These are phyloP conservation scores for Brotula barbata DNA, from an alignment of 2,797 vertebrate species.

Conservation along the genomic window DNA sequence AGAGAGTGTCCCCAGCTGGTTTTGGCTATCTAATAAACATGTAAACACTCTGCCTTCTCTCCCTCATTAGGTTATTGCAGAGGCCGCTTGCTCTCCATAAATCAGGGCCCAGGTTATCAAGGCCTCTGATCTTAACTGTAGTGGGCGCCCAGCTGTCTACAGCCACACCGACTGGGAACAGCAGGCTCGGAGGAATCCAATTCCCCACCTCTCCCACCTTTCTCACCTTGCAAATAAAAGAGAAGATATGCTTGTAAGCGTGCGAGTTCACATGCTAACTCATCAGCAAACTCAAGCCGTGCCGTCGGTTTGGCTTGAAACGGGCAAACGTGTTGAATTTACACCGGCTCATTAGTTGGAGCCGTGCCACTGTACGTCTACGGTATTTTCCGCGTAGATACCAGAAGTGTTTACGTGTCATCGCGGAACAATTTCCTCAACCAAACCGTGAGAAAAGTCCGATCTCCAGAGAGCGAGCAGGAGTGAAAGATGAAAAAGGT, in stretches of 20 bases:
- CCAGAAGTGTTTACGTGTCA: conserved; percentile 33
- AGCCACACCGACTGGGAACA: conserved; percentile 81
- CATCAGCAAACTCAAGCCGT: conserved; percentile 44
- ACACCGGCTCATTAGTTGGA: conserved; percentile 8
- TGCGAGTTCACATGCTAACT: conserved; percentile 52
- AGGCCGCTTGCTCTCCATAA: conserved; percentile 88
- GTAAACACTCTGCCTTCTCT: conserved; percentile 95
- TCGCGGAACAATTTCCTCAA: conserved; percentile 30
- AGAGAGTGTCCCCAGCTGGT: conserved; percentile 72
- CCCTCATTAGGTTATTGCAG: conserved; percentile 96
- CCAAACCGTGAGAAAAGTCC: conserved; percentile 54
- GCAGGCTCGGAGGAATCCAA: conserved; percentile 92
- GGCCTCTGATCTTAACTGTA: conserved; percentile 96
- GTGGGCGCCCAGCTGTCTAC: conserved; percentile 98
- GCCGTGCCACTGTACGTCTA: neutral
- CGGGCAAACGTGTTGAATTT: conserved; percentile 1
- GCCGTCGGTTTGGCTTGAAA: conserved; percentile 40
- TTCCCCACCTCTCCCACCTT: conserved; percentile 75
- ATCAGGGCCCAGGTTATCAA: conserved; percentile 96
- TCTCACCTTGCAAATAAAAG: conserved; percentile 78
- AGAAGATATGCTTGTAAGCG: conserved; percentile 67
- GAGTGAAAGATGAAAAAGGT: conserved; percentile 68
- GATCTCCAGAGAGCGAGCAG: conserved; percentile 49
- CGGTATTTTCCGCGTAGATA: conserved; percentile 20
- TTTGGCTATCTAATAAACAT: conserved; percentile 98